A percentile compares a stretch with the other conserved stretches of the same genome.
Conservation (phyloP, 2,113 vertebrate genomes). For the Sander lucioperca region DNA sequence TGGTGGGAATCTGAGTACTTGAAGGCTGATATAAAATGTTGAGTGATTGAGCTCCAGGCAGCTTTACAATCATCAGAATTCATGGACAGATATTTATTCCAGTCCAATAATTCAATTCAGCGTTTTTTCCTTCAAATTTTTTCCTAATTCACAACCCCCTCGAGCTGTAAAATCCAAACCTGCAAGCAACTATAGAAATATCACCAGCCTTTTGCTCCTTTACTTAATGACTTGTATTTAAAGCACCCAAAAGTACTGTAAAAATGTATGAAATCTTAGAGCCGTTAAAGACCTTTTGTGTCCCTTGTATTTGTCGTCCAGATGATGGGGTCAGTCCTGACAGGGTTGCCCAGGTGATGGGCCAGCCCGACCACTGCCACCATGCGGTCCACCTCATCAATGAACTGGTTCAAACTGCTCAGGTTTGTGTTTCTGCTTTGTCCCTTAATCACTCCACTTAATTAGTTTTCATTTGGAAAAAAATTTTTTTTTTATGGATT, state of each 20-base stretch:
- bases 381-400: slow-evolving; percentile 96
- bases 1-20: background rate
- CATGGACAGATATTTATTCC: background rate
- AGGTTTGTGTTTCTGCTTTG: slow-evolving; percentile 81
- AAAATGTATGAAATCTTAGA: background rate
- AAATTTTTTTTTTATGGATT: too few relatives aligned
- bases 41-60: background rate
- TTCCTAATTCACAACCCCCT: background rate
- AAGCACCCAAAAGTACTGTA: background rate
- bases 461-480: background rate
- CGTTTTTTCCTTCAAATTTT: background rate
- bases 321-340: slow-evolving; percentile 97
- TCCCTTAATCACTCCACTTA: background rate
- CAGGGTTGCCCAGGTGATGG: slow-evolving; percentile 96
- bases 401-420: slow-evolving; percentile 96
- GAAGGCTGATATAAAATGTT: background rate
- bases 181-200: background rate
- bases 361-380: slow-evolving; percentile 95
- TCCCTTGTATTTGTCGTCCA: slow-evolving; percentile 71
- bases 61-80: background rate
- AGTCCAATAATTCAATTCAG: background rate
- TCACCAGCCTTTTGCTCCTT: background rate
- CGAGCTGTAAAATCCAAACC: slow-evolving; percentile 4
- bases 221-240: background rate
- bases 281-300: background rate